Evolutionary conservation across 2,797 vertebrate genomes (phyloP).

Genomic region (Galagoides demidoff): DNA sequence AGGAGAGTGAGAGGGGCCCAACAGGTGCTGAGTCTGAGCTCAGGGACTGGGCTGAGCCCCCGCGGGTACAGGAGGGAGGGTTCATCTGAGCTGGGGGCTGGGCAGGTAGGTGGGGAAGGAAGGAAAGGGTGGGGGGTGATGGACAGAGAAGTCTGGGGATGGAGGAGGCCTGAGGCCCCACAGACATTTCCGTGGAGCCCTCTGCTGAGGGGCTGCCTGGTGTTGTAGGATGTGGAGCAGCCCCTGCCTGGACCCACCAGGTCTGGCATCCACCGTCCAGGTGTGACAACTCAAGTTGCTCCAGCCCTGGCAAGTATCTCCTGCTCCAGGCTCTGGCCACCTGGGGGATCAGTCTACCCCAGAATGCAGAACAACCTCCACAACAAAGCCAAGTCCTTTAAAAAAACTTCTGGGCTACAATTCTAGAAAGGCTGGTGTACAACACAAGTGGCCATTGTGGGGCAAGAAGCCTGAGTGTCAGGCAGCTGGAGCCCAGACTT

Average conservation of each 20-base stretch:
- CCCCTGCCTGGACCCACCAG: too few species aligned
- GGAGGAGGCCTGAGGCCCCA: not conserved
- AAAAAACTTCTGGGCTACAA: accelerated
- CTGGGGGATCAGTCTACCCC: accelerated
- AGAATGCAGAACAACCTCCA: accelerated
- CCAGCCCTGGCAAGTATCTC: too few species aligned
- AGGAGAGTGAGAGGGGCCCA: too few species aligned
- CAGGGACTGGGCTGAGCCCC: too few species aligned
- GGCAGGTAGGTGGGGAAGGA: not conserved
- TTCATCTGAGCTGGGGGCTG: not conserved
- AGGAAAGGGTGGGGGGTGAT: not conserved
- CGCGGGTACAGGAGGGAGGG: not conserved
- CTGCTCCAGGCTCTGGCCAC: not conserved
- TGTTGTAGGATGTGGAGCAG: too few species aligned
- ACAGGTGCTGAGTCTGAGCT: too few species aligned
- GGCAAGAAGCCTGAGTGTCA: accelerated
- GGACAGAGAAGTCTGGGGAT: not conserved
- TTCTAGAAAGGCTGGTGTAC: not conserved
- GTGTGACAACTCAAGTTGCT: too few species aligned
- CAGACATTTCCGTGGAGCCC: not conserved
- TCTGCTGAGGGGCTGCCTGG: too few species aligned
- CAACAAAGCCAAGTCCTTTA: not conserved
- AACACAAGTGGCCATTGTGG: accelerated
- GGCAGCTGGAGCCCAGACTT: too few species aligned
- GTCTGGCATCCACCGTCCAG: too few species aligned